Conservation (phyloP, 1,140 invertebrate genomes). For the silkworm (Bombyx mori) region ASM3026992v2 NC_085132.1:5561501-5562000, state of each 20-base stretch:
- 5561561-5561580: neutral
- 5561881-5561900: no score
- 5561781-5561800: neutral
- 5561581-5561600: slow-evolving; percentile 18
- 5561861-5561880: no score
- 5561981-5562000: no score
- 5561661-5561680: slow-evolving; percentile 34
- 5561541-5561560: neutral
- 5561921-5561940: no score
- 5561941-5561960: no score
- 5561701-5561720: slow-evolving; percentile 6
- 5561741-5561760: no score
- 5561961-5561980: no score
- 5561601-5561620: slow-evolving; percentile 6
- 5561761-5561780: no score
- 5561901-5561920: no score
- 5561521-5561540: neutral
- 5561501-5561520: neutral
- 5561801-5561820: neutral
- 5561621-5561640: slow-evolving; percentile 8
- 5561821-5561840: neutral
- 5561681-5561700: slow-evolving; percentile 11
- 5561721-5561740: neutral
- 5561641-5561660: slow-evolving; percentile 29
- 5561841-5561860: no score